phyloP scores from a whole-genome alignment of 2,888 invertebrate genomes.

The Malthinus seriepunctatus region DNA sequence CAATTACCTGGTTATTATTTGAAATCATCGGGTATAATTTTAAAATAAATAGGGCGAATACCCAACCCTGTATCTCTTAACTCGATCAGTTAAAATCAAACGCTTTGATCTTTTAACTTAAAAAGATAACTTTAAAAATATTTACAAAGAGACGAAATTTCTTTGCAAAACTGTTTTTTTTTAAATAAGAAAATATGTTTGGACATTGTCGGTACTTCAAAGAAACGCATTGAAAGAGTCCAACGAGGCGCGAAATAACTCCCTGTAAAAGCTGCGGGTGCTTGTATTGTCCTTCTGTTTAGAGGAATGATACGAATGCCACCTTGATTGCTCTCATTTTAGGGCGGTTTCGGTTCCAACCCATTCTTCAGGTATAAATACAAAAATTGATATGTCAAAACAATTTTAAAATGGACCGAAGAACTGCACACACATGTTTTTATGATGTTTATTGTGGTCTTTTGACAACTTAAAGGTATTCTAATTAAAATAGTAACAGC shows the following conservation, averaged over 20 bases:
- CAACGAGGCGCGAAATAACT: constrained; percentile 32
- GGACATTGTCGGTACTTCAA: constrained; percentile 25
- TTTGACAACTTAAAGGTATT: too few species aligned
- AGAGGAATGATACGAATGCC: constrained; percentile 25
- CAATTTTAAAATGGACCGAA: constrained; percentile 5
- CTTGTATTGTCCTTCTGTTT: constrained; percentile 26
- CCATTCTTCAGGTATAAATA: constrained; percentile 14
- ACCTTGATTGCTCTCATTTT: constrained; percentile 27
- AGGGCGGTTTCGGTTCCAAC: constrained; percentile 7
- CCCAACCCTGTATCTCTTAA: too few species aligned
- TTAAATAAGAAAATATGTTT: background rate
- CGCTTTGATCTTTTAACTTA: too few species aligned
- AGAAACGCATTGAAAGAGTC: constrained; percentile 24
- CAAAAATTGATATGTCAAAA: constrained; percentile 16
- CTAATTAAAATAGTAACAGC: too few species aligned
- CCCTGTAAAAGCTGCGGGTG: constrained; percentile 21
- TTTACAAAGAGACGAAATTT: background rate
- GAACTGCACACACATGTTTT: background rate
- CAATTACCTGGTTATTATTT: constrained; percentile 4
- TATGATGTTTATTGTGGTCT: too few species aligned
- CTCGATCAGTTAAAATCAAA: too few species aligned
- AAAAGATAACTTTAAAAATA: too few species aligned
- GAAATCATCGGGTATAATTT: background rate
- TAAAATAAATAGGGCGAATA: too few species aligned
- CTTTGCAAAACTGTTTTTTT: background rate